phyloP scores from a whole-genome alignment of 2,113 vertebrate species.

The human region DNA sequence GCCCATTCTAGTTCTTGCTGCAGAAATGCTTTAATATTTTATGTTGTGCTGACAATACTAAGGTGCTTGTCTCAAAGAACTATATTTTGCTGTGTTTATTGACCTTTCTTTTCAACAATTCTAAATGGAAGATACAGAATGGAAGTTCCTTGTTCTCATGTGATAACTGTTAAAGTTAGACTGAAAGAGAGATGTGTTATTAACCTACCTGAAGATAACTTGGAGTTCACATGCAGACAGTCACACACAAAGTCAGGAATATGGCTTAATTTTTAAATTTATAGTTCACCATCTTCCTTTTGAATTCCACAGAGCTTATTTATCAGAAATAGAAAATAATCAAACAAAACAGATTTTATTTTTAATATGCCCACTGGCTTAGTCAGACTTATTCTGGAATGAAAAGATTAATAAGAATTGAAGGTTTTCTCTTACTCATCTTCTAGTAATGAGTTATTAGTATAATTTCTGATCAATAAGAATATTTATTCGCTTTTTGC shows the following conservation, averaged over 20 bases:
- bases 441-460: not conserved
- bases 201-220: not conserved
- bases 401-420: not conserved
- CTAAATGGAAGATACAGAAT: not conserved
- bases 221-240: not conserved
- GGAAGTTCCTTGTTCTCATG: not conserved
- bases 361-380: not conserved
- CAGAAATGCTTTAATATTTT: slow-evolving; percentile 19
- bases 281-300: not conserved
- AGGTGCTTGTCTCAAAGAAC: not conserved
- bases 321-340: not conserved
- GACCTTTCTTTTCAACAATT: not conserved
- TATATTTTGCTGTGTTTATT: not conserved
- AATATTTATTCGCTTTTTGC: not conserved
- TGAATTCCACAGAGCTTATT: not conserved
- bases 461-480: slow-evolving; percentile 17
- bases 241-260: not conserved
- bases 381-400: not conserved
- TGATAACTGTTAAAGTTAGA: not conserved
- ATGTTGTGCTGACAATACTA: not conserved
- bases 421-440: not conserved
- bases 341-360: not conserved
- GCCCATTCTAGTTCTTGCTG: not conserved
- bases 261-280: not conserved
- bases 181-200: not conserved